A percentile compares a stretch with the other conserved stretches of the same genome.
Conservation (phyloP, 2,888 invertebrate species). For the Tenodera sinensis region DNA sequence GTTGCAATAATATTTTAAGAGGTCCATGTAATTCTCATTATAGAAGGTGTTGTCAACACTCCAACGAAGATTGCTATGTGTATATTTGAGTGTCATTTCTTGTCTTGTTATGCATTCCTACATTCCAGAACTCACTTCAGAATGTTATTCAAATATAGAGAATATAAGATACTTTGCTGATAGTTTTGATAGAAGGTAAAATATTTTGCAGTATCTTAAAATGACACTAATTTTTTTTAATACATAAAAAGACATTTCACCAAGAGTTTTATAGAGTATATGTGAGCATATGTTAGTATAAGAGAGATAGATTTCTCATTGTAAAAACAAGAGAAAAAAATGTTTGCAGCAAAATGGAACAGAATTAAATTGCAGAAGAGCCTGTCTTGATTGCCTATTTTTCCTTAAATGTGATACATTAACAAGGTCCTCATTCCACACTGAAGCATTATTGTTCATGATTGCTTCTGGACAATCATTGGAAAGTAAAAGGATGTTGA, state of each 20-base stretch:
- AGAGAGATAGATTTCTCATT: background rate
- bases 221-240: background rate
- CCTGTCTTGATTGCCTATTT: too few species aligned
- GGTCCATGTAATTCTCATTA: background rate
- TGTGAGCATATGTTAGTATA: background rate
- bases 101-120: background rate
- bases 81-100: background rate
- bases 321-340: background rate
- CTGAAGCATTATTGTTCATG: too few species aligned
- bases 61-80: background rate
- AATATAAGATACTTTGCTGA: background rate
- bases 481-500: too few species aligned
- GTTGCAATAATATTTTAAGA: background rate
- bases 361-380: background rate
- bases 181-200: constrained; percentile 6
- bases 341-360: background rate
- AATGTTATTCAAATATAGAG: background rate
- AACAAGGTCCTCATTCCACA: too few species aligned
- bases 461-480: too few species aligned
- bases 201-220: background rate
- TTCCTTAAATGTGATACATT: too few species aligned
- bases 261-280: background rate
- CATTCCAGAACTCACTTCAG: background rate
- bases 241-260: background rate
- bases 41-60: background rate